Evolutionary conservation across 1,140 invertebrate genomes (phyloP).

Genomic region (Stegodyphus mimosarum): DNA sequence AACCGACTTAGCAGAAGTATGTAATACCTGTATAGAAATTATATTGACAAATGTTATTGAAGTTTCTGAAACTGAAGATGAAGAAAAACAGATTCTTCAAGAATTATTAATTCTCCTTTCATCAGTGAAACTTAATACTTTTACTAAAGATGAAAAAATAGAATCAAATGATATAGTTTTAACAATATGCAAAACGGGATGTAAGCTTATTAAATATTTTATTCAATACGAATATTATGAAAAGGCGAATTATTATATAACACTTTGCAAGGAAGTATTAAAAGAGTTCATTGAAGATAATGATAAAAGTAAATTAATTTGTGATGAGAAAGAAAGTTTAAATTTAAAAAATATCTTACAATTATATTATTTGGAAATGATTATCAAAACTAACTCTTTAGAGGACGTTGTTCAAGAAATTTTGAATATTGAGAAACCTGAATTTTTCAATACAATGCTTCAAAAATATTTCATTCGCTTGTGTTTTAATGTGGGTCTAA

Average conservation of each 20-base stretch:
- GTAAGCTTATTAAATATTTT: neutral
- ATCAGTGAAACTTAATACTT: neutral
- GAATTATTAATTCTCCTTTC: neutral
- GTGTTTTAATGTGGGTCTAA: conserved; percentile 12
- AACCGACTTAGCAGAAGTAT: neutral
- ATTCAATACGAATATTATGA: neutral
- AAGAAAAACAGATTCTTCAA: neutral
- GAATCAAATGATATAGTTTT: neutral
- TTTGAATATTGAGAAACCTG: neutral
- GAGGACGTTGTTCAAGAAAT: conserved; percentile 22
- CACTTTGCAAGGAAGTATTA: neutral
- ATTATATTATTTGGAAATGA: conserved; percentile 6
- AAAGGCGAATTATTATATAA: conserved; percentile 4
- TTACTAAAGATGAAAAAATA: neutral
- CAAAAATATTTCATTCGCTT: neutral
- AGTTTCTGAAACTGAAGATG: neutral
- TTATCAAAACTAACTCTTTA: neutral
- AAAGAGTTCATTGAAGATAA: neutral
- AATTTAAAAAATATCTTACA: neutral
- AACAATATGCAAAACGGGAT: neutral
- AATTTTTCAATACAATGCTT: neutral
- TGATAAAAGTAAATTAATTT: neutral
- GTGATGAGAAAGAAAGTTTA: neutral
- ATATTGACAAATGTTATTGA: neutral
- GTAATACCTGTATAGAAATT: neutral